Evolutionary conservation across 2,113 vertebrate species (phyloP), one percentile per base, ranked within the genome.

Genomic region (Leucoraja erinaceus): DNA sequence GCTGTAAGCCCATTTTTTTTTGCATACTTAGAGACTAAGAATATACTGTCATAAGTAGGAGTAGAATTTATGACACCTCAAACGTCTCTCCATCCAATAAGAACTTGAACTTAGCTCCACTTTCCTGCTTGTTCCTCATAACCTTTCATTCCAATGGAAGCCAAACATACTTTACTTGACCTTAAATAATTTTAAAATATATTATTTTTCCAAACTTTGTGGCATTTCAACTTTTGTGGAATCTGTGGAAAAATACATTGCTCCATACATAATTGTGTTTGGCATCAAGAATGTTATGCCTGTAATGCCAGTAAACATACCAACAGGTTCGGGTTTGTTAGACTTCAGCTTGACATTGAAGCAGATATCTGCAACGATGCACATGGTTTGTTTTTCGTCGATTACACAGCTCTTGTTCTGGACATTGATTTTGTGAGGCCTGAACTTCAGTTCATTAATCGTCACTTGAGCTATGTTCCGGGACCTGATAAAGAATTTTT

Each of bases 391-490:
- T 84, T 95, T 97, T 93, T 94, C 96, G 0, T 95, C 95, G 25
- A 96, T 93, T 14, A 93, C 95, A 93, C 98, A 99, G 59, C 97
- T 97, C 94, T 97, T 94, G 95, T 98, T 97, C 93, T 99, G 97
- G 93, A 99, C 96, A 94, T 99, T 98, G 94, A 99, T 98, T 95
- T 97, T 98, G 78, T 94, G 95, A 0, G 98, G 97, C 12, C 95
- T 93, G 94, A 99, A 99, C 4, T 95, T 96, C 97, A 98, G 98
- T 86, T 95, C 63, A 59, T 28, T 95, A 94, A 97, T 97, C 90
- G 94, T 96, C 90, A 99, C 97, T 93, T 98, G 97, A 72, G 98
- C 98, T 91, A 99, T 98, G 93, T 99, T 98, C 93, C 98, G 97
- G 94, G 98, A 98, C 99, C 99, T 99, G 94, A 61, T 93, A 93